phyloP scores from a whole-genome alignment of 2,113 vertebrate species.

The human region DNA sequence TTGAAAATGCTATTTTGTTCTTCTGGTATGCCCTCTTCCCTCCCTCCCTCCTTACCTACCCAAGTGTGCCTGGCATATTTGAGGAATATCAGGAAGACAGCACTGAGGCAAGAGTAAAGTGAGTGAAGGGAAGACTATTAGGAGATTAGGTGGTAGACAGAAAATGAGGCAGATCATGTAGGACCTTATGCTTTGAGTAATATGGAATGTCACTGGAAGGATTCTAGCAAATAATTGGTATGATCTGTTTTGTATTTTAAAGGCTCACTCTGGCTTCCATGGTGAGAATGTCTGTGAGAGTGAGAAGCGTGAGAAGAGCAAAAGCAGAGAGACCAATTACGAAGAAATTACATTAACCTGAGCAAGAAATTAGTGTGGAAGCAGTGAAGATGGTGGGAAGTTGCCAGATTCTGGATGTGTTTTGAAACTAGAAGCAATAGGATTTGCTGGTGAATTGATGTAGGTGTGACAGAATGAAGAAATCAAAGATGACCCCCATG shows the following conservation, averaged over 20 bases:
- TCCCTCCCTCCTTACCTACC: neutral
- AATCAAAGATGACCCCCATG: neutral
- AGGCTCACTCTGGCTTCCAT: neutral
- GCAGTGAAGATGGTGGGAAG: neutral
- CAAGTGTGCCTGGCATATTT: neutral
- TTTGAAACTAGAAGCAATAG: neutral
- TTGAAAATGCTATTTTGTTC: neutral
- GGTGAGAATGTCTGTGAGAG: neutral
- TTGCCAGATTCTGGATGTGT: neutral
- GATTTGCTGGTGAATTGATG: neutral
- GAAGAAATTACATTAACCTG: neutral
- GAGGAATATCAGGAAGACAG: neutral
- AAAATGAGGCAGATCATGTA: neutral
- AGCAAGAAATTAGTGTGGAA: neutral
- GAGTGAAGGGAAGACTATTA: neutral
- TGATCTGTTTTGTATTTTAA: neutral
- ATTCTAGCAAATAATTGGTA: neutral
- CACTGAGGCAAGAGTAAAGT: neutral
- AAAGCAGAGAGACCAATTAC: neutral
- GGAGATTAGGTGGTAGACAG: neutral
- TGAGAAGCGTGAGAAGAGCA: neutral
- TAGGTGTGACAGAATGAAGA: neutral
- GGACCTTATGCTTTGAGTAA: neutral
- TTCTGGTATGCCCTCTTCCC: neutral
- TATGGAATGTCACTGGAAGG: neutral